Conservation (phyloP, 2,888 invertebrate species). For the Orchestes rusci region DNA sequence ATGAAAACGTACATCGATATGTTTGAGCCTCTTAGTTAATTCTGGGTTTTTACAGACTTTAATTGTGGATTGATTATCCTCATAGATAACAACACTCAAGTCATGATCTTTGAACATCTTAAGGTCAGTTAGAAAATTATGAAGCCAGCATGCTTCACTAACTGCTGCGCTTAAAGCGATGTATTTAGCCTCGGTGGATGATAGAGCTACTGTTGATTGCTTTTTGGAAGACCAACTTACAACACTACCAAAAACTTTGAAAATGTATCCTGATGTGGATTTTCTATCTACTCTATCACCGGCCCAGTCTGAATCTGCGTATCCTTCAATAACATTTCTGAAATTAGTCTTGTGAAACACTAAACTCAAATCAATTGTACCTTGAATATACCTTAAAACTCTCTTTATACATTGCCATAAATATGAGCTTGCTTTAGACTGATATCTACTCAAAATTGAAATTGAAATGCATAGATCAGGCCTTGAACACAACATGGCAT, state of each 20-base stretch:
- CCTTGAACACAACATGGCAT: constrained; percentile 22
- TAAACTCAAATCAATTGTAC: constrained; percentile 11
- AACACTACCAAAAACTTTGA: constrained; percentile 27
- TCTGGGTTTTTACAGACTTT: too few species aligned
- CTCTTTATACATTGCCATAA: constrained; percentile 23
- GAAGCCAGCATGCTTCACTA: constrained; percentile 30
- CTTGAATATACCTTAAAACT: constrained; percentile 18
- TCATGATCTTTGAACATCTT: too few species aligned
- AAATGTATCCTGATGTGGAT: constrained; percentile 27
- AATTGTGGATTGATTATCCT: too few species aligned
- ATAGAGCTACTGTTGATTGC: constrained; percentile 31
- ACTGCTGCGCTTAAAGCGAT: constrained; percentile 27
- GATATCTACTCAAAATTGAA: constrained; percentile 25
- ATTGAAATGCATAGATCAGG: constrained; percentile 19
- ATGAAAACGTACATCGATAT: constrained; percentile 18
- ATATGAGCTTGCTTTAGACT: constrained; percentile 16
- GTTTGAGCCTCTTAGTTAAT: too few species aligned
- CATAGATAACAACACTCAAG: too few species aligned
- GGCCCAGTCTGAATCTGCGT: constrained; percentile 8
- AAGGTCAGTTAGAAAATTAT: too few species aligned
- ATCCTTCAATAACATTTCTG: constrained; percentile 7
- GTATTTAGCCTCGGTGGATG: constrained; percentile 24
- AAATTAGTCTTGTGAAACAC: constrained; percentile 10
- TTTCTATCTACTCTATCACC: constrained; percentile 1
- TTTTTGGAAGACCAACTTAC: constrained; percentile 31